Conservation (phyloP, 2,113 vertebrate genomes). For the Lepus americanus region DNA sequence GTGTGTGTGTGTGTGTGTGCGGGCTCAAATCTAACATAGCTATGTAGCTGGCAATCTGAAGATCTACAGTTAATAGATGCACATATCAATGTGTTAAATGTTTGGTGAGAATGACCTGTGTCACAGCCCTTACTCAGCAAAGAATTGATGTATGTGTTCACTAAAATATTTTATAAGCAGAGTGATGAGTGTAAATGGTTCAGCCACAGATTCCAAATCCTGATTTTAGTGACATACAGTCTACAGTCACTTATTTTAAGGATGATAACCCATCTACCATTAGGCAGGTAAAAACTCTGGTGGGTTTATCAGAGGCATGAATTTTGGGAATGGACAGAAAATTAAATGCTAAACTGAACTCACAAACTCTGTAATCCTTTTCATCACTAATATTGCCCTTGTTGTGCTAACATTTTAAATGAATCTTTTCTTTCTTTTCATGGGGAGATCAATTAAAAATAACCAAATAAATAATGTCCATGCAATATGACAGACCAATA, state of each 20-base stretch:
- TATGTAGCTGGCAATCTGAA: conserved; percentile 14
- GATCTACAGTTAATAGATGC: conserved; percentile 32
- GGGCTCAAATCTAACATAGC: conserved; percentile 45
- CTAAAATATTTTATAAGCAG: conserved; percentile 23
- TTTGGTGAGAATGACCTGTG: conserved; percentile 20
- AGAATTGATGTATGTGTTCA: not conserved
- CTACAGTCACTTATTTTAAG: not conserved
- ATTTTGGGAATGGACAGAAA: conserved; percentile 4
- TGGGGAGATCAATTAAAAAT: conserved; percentile 2
- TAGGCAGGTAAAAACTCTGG: conserved; percentile 13
- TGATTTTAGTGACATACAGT: not conserved
- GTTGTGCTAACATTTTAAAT: not conserved
- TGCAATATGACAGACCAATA: conserved; percentile 1
- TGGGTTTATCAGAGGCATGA: not conserved
- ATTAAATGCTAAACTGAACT: not conserved
- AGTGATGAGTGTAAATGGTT: not conserved
- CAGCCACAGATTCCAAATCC: not conserved
- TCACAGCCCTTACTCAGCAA: conserved; percentile 62
- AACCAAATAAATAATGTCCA: not conserved
- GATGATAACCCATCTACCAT: not conserved
- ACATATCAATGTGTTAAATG: not conserved
- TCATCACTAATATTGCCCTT: not conserved
- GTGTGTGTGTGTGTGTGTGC: not conserved
- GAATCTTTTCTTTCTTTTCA: not conserved
- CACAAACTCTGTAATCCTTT: conserved; percentile 29